These are phyloP conservation scores for Arnoldichthys spilopterus DNA, from an alignment of 2,797 vertebrate genomes.

Conservation along the genomic window DNA sequence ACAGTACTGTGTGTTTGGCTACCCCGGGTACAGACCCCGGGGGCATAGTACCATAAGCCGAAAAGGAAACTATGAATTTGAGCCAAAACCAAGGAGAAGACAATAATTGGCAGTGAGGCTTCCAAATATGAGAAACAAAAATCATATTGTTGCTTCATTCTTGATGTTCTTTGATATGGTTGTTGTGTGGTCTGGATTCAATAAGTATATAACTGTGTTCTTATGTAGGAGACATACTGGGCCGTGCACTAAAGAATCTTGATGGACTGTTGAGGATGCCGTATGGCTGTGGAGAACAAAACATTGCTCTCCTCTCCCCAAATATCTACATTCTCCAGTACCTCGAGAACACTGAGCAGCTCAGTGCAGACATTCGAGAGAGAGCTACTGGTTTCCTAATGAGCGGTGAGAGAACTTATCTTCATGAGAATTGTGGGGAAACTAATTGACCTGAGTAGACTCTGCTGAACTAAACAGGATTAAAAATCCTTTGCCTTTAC, in stretches of 20 bases:
- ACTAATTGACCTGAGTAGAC: no score
- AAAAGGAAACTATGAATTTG: no score
- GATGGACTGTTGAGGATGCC: conserved; percentile 80
- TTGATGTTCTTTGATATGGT: no score
- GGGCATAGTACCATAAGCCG: no score
- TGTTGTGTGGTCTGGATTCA: no score
- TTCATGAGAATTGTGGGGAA: not conserved
- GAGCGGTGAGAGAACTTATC: conserved; percentile 69
- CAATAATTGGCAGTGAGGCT: no score
- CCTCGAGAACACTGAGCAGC: conserved; percentile 76
- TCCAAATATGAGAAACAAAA: no score
- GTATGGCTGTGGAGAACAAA: conserved; percentile 84
- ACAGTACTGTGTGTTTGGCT: no score
- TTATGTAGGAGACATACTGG: conserved; percentile 80
- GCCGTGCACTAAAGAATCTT: conserved; percentile 78
- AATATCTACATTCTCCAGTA: conserved; percentile 83
- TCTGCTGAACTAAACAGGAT: not conserved
- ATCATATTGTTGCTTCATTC: no score
- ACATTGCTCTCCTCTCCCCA: conserved; percentile 79
- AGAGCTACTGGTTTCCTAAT: conserved; percentile 72
- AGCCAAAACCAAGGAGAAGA: no score
- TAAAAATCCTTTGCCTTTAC: not conserved
- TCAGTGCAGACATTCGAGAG: conserved; percentile 66
- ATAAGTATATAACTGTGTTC: not conserved
- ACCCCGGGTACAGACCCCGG: no score